Evolutionary conservation across 2,797 vertebrate species (phyloP), one percentile per base, ranked within the genome.

Genomic region (Sebastes taczanowskii): DNA sequence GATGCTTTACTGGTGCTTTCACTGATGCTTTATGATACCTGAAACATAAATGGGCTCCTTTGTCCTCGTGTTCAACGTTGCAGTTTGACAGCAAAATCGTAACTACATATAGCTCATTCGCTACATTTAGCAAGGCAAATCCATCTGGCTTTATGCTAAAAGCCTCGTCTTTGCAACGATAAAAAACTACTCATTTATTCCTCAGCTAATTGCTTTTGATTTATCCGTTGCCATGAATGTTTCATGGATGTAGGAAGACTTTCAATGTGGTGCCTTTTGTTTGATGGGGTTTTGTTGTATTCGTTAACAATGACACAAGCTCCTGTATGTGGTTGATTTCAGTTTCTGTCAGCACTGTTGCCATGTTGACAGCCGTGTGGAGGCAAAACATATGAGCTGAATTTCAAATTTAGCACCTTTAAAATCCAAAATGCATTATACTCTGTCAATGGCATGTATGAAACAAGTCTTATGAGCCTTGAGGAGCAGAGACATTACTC

Each of bases 1-100:
- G 30, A 53, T n/a, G 42, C 22, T 60, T 64, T 18, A 56, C 3
- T 8, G 2, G 20, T 34, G 5, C 29, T 16, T 56, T 69, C 23
- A 80, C n/a, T 35, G 49, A 56, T 74, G 34, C 74, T 87, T 86
- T 56, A 77, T 68, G 75, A 81, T 65, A 80, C 77, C 72, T 77
- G 65, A 63, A 42, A 53, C 9, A 25, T 62, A 78, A 59, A 66
- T 46, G 20, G 53, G 25, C 46, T 77, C 2, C 23, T 23, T 65
- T 49, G 10, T 32, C 49, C 71, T 62, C 1, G 3, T 11, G 20
- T 18, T 64, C 53, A 5, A 46, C 5, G 4, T 18, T 16, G 18
- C 20, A 22, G 13, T 61, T 42, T 11, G 59, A 69, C 35, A 25
- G 20, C 23, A 20, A 42, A 56, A 52, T 38, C n/a, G 4, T 68